phyloP scores from a whole-genome alignment of 2,113 vertebrate genomes.

The Anas platyrhynchos region DNA sequence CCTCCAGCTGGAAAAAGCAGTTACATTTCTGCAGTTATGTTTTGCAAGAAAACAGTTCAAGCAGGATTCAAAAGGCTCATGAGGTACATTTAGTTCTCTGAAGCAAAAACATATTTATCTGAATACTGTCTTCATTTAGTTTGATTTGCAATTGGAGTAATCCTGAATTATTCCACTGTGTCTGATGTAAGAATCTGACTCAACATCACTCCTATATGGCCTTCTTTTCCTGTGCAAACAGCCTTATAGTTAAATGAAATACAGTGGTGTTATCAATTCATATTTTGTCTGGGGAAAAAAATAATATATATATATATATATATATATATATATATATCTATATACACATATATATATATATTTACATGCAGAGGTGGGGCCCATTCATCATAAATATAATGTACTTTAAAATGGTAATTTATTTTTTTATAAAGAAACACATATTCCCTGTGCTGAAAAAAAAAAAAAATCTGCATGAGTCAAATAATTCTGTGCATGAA shows the following conservation, averaged over 20 bases:
- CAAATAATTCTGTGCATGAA: not conserved
- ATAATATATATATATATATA: fast-evolving
- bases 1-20: not conserved
- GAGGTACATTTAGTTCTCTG: not conserved
- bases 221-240: not conserved
- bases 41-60: not conserved
- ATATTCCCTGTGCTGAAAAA: not conserved
- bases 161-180: not conserved
- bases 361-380: fast-evolving
- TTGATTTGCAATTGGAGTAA: not conserved
- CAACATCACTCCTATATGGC: not conserved
- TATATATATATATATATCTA: not conserved
- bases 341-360: not conserved
- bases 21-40: not conserved
- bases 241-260: not conserved
- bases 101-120: not conserved
- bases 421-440: not conserved
- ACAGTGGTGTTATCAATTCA: not conserved
- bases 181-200: not conserved
- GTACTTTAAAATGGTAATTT: not conserved
- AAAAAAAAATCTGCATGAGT: not conserved
- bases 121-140: not conserved
- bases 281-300: not conserved
- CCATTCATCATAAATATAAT: not conserved
- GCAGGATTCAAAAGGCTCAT: not conserved